These are phyloP conservation scores for Sapajus apella DNA, from an alignment of 2,113 vertebrate genomes.

Conservation along the genomic window DNA sequence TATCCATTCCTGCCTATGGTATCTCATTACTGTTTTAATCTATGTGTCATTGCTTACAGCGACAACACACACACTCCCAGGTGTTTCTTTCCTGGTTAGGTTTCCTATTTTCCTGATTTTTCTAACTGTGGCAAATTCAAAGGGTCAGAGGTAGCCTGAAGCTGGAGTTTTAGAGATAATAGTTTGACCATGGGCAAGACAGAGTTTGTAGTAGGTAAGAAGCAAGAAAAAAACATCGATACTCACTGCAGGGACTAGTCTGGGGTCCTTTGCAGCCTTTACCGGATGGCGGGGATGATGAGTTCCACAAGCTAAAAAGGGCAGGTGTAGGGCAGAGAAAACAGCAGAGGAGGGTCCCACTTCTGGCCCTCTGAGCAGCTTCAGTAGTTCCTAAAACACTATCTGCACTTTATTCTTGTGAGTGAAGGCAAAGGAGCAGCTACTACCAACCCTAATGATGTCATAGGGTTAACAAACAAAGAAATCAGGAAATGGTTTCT, in stretches of 20 bases:
- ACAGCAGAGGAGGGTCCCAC: not conserved
- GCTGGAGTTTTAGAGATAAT: not conserved
- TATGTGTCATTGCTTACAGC: not conserved
- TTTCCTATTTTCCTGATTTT: constrained; percentile 1
- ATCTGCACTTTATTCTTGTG: not conserved
- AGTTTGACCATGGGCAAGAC: not conserved
- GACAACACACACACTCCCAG: not conserved
- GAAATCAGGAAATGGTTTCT: constrained; percentile 74
- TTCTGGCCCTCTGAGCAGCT: too few species aligned
- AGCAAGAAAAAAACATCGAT: not conserved
- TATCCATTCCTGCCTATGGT: not conserved
- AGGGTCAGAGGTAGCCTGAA: not conserved
- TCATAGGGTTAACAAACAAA: constrained; percentile 52
- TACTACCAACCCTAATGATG: not conserved
- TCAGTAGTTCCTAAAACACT: not conserved
- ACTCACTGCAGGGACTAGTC: not conserved
- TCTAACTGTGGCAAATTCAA: not conserved
- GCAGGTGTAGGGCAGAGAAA: not conserved
- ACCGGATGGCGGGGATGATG: not conserved
- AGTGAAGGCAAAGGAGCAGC: not conserved
- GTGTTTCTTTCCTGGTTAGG: not conserved
- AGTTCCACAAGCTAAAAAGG: not conserved
- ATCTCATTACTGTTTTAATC: not conserved
- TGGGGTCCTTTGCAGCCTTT: not conserved
- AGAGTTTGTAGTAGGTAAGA: not conserved